Conservation (phyloP, 1,140 invertebrate species). For the Neoseiulus cucumeris region DNA sequence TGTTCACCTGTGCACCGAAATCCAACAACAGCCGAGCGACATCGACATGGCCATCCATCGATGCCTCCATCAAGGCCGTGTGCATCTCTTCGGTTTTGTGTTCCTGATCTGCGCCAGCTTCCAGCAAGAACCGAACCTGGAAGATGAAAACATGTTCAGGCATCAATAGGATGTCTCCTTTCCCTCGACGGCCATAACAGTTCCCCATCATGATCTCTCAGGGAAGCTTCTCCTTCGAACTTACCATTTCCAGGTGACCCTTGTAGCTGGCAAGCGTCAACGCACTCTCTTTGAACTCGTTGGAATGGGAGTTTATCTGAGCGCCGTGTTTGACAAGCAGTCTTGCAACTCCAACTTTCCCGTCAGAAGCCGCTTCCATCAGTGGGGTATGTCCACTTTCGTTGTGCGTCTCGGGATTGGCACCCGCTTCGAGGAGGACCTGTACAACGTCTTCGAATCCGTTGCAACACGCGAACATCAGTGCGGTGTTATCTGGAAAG, state of each 20-base stretch:
- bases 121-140: conserved; percentile 59
- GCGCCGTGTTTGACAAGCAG: conserved; percentile 76
- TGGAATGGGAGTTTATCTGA: conserved; percentile 93
- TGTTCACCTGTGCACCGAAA: conserved; percentile 94
- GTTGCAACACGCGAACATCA: conserved; percentile 94
- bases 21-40: conserved; percentile 76
- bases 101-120: conserved; percentile 82
- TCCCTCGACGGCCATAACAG: too few species aligned
- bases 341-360: conserved; percentile 81
- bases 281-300: conserved; percentile 74
- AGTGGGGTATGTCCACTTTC: conserved; percentile 96
- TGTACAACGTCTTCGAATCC: conserved; percentile 77
- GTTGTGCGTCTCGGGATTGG: conserved; percentile 94
- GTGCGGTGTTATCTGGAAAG: conserved; percentile 60
- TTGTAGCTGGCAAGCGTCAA: conserved; percentile 94
- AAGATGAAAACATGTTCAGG: conserved; percentile 27
- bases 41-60: conserved; percentile 97
- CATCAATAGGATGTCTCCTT: too few species aligned
- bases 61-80: conserved; percentile 96
- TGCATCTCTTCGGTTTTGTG: conserved; percentile 99
- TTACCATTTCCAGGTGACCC: conserved; percentile 76
- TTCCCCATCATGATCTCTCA: conserved; percentile 13
- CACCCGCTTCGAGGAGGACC: conserved; percentile 64
- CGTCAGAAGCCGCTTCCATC: conserved; percentile 94
- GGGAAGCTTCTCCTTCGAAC: too few species aligned